Evolutionary conservation across 2,888 invertebrate genomes (phyloP).

Genomic region (Epinotia ramella): DNA sequence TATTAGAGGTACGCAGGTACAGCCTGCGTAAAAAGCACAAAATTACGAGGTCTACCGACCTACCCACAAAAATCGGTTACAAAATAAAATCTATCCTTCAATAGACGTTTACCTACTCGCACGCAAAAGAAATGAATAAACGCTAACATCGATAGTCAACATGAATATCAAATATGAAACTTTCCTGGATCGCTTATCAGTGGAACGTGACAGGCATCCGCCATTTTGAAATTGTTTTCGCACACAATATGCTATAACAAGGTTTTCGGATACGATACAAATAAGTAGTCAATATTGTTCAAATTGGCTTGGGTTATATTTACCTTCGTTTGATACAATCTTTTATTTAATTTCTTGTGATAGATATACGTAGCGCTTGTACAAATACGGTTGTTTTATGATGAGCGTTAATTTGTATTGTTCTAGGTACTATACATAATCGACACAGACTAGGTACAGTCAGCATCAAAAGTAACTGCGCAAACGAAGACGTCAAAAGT

Average conservation of each 20-base stretch:
- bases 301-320: background rate
- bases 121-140: constrained; percentile 19
- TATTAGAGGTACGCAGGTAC: too few relatives aligned
- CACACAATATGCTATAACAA: background rate
- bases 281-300: background rate
- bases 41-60: too few relatives aligned
- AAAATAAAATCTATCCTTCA: background rate
- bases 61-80: too few relatives aligned
- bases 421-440: too few relatives aligned
- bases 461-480: too few relatives aligned
- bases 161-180: constrained; percentile 14
- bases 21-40: too few relatives aligned
- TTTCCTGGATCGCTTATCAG: constrained; percentile 18
- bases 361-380: too few relatives aligned
- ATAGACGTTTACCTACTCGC: constrained; percentile 4
- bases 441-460: too few relatives aligned
- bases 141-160: background rate
- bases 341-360: too few relatives aligned
- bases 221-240: constrained; percentile 7
- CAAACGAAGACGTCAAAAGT: too few relatives aligned
- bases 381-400: too few relatives aligned
- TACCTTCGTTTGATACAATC: background rate
- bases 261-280: background rate
- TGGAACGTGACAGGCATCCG: constrained; percentile 8
- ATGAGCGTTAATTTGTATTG: too few relatives aligned